Percentiles rank a stretch among this genome's conserved stretches.
phyloP scores from a whole-genome alignment of 2,888 invertebrate species.

The Dryococelus australis region DNA sequence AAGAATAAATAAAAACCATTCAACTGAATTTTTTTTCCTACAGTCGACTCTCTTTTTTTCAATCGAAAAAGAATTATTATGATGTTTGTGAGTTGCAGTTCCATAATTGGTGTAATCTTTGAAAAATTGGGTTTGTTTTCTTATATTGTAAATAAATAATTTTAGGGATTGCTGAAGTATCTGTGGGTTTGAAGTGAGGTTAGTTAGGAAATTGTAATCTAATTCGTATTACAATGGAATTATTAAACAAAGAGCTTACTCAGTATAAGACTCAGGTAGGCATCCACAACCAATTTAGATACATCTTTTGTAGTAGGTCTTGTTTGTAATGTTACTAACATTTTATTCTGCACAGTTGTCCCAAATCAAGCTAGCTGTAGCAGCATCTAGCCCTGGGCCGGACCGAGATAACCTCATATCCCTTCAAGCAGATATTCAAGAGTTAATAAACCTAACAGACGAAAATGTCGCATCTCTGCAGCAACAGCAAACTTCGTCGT shows the following conservation, averaged over 20 bases:
- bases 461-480: conserved; percentile 62
- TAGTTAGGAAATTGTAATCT: neutral
- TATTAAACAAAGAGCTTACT: neutral
- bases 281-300: neutral
- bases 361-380: conserved; percentile 69
- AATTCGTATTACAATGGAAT: neutral
- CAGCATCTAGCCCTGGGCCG: conserved; percentile 58
- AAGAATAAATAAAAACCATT: too few species aligned
- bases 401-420: conserved; percentile 67
- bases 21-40: too few species aligned
- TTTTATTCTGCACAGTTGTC: conserved; percentile 60
- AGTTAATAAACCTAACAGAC: conserved; percentile 73
- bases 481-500: conserved; percentile 40
- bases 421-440: conserved; percentile 69
- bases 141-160: neutral
- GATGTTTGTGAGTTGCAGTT: too few species aligned
- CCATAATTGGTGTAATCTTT: neutral
- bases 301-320: neutral
- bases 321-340: neutral
- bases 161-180: neutral
- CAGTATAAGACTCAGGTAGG: neutral
- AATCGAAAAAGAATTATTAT: too few species aligned
- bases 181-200: neutral
- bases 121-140: neutral
- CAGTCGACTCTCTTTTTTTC: too few species aligned